A percentile compares a stretch with the other conserved stretches of the same genome.
phyloP scores from a whole-genome alignment of 2,797 vertebrate genomes.

The Manis crassicaudata region DNA sequence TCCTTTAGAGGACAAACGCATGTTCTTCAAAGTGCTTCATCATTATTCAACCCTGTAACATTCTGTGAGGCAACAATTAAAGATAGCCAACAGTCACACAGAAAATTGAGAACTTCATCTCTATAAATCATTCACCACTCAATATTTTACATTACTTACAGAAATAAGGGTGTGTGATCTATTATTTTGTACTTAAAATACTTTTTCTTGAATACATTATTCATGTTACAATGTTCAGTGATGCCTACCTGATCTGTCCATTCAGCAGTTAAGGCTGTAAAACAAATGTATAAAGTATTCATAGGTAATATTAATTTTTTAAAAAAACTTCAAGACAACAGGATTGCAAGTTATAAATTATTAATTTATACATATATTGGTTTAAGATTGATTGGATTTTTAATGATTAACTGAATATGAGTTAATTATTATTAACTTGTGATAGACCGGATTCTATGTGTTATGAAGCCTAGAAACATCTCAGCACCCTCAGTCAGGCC shows the following conservation, averaged over 20 bases:
- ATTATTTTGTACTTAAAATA: conserved; percentile 18
- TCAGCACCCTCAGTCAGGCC: background rate
- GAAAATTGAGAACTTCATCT: background rate
- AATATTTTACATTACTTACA: conserved; percentile 1
- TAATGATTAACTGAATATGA: conserved; percentile 22
- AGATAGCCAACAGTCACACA: background rate
- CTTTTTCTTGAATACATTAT: conserved; percentile 16
- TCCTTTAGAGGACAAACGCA: background rate
- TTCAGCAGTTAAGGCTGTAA: background rate
- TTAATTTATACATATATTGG: background rate
- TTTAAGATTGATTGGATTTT: conserved; percentile 39
- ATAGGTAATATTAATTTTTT: background rate
- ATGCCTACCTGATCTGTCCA: background rate
- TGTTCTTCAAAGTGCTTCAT: background rate
- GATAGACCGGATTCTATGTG: background rate
- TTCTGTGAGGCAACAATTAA: background rate
- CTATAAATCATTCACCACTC: background rate
- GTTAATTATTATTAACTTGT: too few relatives aligned
- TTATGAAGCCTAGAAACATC: background rate
- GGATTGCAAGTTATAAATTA: background rate
- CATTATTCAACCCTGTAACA: background rate
- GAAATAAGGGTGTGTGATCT: background rate
- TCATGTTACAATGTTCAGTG: background rate
- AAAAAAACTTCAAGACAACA: background rate
- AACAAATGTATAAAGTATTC: conserved; percentile 40